Evolutionary conservation across 2,113 vertebrate genomes (phyloP), one percentile per base, ranked within the genome.

Genomic region (Eulemur rufifrons): DNA sequence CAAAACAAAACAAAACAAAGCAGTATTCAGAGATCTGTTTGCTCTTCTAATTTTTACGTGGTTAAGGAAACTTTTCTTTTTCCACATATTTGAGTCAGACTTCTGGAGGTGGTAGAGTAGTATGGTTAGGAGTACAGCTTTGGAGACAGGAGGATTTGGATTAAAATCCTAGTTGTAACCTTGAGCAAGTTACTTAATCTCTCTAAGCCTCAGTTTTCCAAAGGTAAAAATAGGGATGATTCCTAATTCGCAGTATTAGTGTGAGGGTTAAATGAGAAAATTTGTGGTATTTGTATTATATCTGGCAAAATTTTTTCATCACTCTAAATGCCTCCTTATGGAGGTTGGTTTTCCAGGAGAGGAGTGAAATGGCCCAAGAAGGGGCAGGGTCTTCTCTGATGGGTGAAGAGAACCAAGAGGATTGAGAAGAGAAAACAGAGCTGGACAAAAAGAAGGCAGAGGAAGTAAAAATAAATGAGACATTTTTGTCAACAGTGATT

Each of bases 151-250:
- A 78, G 45, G 59, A 94, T 86, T 92, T 94, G 86, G 86, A 94
- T 94, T 95, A 92, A 89, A 86, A 93, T 64, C 50, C 50, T 77
- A 59, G 80, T 69, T 80, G 52, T 92, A 87, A 92, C 52, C 77
- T 96, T 85, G 87, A 37, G n/a, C 93, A 77, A n/a, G 6, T 89
- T 37, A 59, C 74, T 93, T 97, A 89, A 95, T 93, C 78, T 86
- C 34, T 76, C 50, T 85, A 94, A 97, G 66, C 61, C 25, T 91
- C 64, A 8, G 9, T 86, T 91, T 96, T 71, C 52, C 74, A 66
- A 86, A 74, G 34, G 45, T 95, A 50, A 90, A 95, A 92, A 76
- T 78, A 85, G 45, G 50, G 15, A 61, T 69, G 42, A 85, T 59
- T 93, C 54, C 34, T 73, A 76, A 64, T 37, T 85, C 64, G 45